Base-by-base conservation (phyloP, 1,140 invertebrate genomes). In the Leptonema lineaticorne region DNA sequence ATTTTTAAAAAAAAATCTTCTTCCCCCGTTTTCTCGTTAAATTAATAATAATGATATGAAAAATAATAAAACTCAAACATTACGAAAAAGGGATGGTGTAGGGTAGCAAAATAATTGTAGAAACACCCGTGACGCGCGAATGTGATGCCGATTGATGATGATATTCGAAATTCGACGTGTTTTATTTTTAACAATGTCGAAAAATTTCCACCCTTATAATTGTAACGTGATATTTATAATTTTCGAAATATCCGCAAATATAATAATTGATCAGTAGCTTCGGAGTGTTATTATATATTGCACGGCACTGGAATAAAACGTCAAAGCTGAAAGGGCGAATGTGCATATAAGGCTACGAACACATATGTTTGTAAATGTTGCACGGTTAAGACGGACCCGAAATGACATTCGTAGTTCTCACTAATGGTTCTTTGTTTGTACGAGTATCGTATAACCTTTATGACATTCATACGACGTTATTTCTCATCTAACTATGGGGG, bases 381-480 rank as follows among this genome's bases (percentile, higher is more conserved):
- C 33, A 18, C 28, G 24, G 9, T n/a, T 11, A 58, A 22, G 28
- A 28, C 41, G 11, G 59, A 71, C 50, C 50, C 56, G 63, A 29
- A 71, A 67, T 69, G 67, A 69, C 68, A 72, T 67, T 72, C 64
- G 68, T 63, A 68, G 67, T 45, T 66, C 53, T 30, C 67, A 67
- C 70, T 72, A 72, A 72, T 72, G 70, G 67, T 64, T 69, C 63
- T 63, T 69, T 72, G 70, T 72, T 72, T 69, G 68, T 64, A 41
- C 33, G 58, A 48, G 70, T 72, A 72, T 72, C 70, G 41, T 29
- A 67, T 72, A 67, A 72, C 70, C 63, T 72, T 69, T 72, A 67
- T 57, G 48, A 57, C 53, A 66, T 66, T 66, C 53, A 66, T 67
- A 66, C 53, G 64, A 37, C 53, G 26, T 56, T 9, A 16, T 22